Base-by-base conservation (phyloP, 2,888 invertebrate genomes). In the Lepeophtheirus nordmannii region DNA sequence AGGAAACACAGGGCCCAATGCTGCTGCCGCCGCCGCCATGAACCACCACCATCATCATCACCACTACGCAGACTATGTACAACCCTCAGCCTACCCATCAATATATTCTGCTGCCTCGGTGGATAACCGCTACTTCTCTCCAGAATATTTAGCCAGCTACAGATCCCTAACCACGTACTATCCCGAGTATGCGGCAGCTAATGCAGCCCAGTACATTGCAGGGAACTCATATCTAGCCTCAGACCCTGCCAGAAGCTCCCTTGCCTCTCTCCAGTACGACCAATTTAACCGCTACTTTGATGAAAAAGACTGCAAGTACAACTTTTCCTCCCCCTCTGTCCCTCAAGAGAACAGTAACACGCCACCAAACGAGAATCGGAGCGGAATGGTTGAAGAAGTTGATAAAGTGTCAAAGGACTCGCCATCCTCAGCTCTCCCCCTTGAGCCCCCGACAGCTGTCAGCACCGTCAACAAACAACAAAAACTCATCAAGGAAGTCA, bases 101-200 rank as follows among this genome's bases (percentile, higher is more conserved):
- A 68, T 80, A 82, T 17, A 81, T 83, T 1, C 83, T 83, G 68
- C 81, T 81, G 58, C 82, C 61, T 22, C 71, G 74, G 68, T 83
- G 69, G 81, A 84, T 75, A 80, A 83, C 76, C 77, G 71, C 70
- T 63, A 63, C 23, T 63, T 63, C 37, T 63, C 63, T 9, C 22
- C 63, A 10, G 63, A 63, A 23, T 63, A 63, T 17, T 56, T 63
- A 9, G 66, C 66, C 23, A 59, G 66, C 76, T 91, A 91, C 76
- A 83, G 90, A 69, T 85, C 89, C n/a, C 76, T 91, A 62, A 86
- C 89, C 53, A 81, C 83, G 7, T 89, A 90, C 75, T 87, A 87
- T 73, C 83, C 86, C 0, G 85, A 85, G 60, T 85, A 86, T 60
- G 69, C 71, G n/a, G 67, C 69, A 58, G 67, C 69, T 38, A 69